Evolutionary conservation across 1,140 invertebrate species (phyloP).

Genomic region (Drosophila sp.): DNA sequence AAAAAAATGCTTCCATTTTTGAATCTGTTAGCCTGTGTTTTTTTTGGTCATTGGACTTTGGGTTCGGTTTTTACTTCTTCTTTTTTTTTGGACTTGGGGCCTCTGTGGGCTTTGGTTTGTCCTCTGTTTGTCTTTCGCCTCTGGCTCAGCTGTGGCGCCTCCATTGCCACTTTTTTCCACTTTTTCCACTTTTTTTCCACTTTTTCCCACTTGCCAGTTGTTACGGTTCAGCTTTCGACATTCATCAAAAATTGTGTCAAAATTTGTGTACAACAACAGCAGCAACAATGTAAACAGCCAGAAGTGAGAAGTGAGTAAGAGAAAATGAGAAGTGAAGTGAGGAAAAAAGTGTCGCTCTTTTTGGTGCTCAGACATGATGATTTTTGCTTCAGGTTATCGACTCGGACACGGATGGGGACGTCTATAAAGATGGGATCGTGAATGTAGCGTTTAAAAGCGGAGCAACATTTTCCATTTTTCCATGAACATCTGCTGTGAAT

Average conservation of each 20-base stretch:
- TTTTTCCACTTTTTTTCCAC: not conserved
- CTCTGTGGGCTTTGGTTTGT: not conserved
- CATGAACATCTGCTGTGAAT: too few relatives aligned
- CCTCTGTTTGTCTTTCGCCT: conserved; percentile 64
- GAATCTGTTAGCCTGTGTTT: conserved; percentile 5
- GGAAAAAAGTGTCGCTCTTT: conserved; percentile 4
- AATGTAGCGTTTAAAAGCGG: not conserved
- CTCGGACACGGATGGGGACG: conserved; percentile 1
- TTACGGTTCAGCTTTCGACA: conserved; percentile 73
- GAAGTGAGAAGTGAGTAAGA: too few relatives aligned
- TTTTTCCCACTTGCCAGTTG: conserved; percentile 40
- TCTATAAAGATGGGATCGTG: not conserved
- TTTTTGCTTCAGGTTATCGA: conserved; percentile 31
- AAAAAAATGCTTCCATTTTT: conserved; percentile 10
- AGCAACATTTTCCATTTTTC: conserved; percentile 8
- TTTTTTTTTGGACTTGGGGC: not conserved
- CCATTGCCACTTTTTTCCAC: not conserved
- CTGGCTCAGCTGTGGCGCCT: conserved; percentile 37
- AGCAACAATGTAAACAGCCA: not conserved
- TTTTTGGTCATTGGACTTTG: conserved; percentile 6
- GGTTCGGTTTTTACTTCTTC: not conserved
- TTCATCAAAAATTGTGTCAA: conserved; percentile 79
- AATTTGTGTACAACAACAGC: conserved; percentile 59
- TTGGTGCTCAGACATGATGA: conserved; percentile 34
- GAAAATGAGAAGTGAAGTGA: not conserved